Evolutionary conservation across 2,888 invertebrate genomes (phyloP).

Genomic region (Seira ritae): DNA sequence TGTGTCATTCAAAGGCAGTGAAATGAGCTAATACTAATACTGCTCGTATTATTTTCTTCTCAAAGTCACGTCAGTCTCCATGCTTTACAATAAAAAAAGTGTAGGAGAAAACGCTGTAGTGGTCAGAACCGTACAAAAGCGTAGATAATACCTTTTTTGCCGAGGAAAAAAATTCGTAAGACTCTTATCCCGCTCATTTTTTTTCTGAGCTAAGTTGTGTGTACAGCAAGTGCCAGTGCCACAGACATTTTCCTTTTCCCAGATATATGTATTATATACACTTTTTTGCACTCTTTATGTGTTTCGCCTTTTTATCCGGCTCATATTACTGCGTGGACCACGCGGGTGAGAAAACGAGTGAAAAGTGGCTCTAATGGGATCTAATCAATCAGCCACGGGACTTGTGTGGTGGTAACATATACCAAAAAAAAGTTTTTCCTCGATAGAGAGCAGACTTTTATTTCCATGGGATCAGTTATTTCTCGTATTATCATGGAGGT

Average conservation of each 20-base stretch:
- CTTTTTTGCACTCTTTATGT: too few relatives aligned
- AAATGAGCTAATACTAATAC: conserved; percentile 10
- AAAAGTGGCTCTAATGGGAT: conserved; percentile 47
- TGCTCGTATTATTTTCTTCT: background rate
- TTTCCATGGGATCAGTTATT: conserved; percentile 10
- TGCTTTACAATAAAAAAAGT: background rate
- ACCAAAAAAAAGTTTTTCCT: background rate
- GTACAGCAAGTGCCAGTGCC: too few relatives aligned
- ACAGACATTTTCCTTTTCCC: too few relatives aligned
- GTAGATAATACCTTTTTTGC: background rate
- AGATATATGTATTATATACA: too few relatives aligned
- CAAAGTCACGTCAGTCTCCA: conserved; percentile 3
- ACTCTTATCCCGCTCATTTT: background rate
- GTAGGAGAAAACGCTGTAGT: background rate
- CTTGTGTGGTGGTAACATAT: conserved; percentile 14
- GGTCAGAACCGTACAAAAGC: background rate
- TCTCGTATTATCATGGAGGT: background rate
- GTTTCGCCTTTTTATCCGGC: too few relatives aligned
- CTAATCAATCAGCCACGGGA: conserved; percentile 57
- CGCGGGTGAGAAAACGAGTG: conserved; percentile 11
- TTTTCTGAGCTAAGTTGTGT: too few relatives aligned
- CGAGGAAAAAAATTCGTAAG: background rate
- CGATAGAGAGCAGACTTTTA: background rate
- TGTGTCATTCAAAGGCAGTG: conserved; percentile 10
- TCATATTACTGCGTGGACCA: background rate